These are phyloP conservation scores for Petrocephalus microphthalmus DNA, from an alignment of 2,113 vertebrate genomes.

Conservation along the genomic window DNA sequence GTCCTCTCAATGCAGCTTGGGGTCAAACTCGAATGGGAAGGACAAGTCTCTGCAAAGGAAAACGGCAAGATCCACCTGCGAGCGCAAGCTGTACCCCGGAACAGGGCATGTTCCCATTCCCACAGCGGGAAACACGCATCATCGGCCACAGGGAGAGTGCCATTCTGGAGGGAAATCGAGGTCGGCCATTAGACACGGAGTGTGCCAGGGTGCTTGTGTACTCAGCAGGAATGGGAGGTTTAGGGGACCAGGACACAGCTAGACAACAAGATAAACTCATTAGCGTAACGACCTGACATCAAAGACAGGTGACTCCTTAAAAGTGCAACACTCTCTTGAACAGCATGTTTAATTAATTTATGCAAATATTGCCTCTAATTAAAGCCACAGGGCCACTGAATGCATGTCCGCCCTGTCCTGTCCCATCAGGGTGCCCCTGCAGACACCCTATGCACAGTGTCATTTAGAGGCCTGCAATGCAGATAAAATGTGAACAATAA, in stretches of 20 bases:
- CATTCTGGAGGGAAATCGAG: not conserved
- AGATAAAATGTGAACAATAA: not conserved
- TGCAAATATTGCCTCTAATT: not conserved
- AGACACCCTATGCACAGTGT: not conserved
- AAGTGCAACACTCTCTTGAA: not conserved
- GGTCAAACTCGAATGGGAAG: not conserved
- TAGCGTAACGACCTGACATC: not conserved
- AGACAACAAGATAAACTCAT: not conserved
- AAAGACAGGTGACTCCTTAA: not conserved
- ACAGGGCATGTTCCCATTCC: not conserved
- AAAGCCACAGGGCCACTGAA: not conserved
- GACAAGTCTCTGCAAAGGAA: not conserved
- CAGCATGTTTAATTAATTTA: slow-evolving; percentile 9
- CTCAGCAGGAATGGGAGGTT: not conserved
- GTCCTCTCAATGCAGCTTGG: not conserved
- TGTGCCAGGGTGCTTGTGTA: not conserved
- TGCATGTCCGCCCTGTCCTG: not conserved
- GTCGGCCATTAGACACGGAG: not conserved
- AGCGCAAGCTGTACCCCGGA: not conserved
- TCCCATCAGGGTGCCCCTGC: not conserved
- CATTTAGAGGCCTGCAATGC: not conserved
- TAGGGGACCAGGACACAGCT: not conserved
- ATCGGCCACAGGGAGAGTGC: not conserved
- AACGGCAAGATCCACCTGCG: not conserved
- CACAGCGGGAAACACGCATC: not conserved